Evolutionary conservation across 2,888 invertebrate genomes (phyloP), one percentile per base, ranked within the genome.

Genomic region (Horisme vitalbata): DNA sequence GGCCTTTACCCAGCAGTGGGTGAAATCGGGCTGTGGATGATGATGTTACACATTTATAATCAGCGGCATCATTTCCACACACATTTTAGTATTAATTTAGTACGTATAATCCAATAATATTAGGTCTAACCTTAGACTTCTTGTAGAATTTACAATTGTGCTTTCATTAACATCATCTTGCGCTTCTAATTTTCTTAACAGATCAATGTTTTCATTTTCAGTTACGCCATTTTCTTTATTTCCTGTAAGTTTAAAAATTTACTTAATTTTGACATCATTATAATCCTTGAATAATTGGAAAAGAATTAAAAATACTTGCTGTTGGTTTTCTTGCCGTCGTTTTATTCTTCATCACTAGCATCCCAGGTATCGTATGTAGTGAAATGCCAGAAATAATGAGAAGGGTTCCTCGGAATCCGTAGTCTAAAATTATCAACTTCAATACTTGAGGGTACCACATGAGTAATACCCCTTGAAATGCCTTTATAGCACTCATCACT

Each of bases 371-470:
- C 10, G 89, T 84, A 55, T 94, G 88, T 14, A 93, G 69, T 20
- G 93, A 91, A 56, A 93, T 72, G 23, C 90, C 93, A 10, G 92
- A 90, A 41, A 92, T 71, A 23, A 94, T 75, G 0, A 92, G 75
- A 11, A 92, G 76, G 0, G 93, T 92, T 15, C 93, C 93, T 75
- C 93, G 82, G 63, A 93, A 93, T 37, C 93, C 93, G 41, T 92
- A 93, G 0, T 60, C 41, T 0, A 69, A 71, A 73, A 93, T 81
- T 28, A 91, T 76, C 12, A 75, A 64, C 56, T 91, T 91, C 5
- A 92, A 71, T 0, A 92, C 54, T 32, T 90, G 86, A 0, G 94
- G 93, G 70, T 91, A 92, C 53, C 89, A 81, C 66, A 93, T 93
- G 5, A 90, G 72, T 8, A 91, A 76, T 0, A 91, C 64, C 2